Conservation (phyloP, 2,113 vertebrate genomes). For the Dipodomys stephensi region DNA sequence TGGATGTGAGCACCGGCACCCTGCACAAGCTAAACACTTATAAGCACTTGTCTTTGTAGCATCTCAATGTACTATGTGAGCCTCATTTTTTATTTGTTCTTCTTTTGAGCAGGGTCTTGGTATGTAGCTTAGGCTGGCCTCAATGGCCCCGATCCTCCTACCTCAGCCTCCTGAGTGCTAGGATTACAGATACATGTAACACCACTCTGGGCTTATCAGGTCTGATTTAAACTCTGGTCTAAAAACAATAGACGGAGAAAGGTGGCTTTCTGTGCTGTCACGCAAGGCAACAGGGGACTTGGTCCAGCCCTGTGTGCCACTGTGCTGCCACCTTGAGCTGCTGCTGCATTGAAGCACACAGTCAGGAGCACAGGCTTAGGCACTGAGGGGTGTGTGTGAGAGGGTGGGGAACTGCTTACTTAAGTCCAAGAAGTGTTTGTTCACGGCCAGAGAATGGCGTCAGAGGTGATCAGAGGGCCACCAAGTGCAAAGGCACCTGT, state of each 20-base stretch:
- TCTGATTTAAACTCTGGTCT: background rate
- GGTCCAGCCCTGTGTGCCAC: fast-evolving
- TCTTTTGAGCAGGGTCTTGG: background rate
- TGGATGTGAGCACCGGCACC: too few species aligned
- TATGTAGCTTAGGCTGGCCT: background rate
- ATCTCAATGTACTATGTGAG: background rate
- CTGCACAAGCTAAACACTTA: background rate
- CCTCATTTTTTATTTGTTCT: background rate
- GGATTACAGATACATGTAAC: background rate
- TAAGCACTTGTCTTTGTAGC: background rate
- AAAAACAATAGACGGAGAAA: background rate
- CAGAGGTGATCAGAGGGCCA: background rate
- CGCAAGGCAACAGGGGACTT: background rate
- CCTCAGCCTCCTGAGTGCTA: background rate
- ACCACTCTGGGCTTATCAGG: background rate
- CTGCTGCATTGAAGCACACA: background rate
- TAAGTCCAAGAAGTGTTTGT: background rate
- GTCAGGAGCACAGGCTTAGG: background rate
- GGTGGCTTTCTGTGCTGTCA: background rate
- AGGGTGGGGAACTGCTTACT: background rate
- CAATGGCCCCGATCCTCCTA: background rate
- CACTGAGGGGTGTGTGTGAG: too few species aligned
- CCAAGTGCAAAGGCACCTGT: background rate
- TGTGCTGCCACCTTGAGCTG: background rate
- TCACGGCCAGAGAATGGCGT: background rate